A percentile compares a stretch with the other conserved stretches of the same genome.
Conservation (phyloP, 2,113 vertebrate genomes). For the Brienomyrus longianalis region DNA sequence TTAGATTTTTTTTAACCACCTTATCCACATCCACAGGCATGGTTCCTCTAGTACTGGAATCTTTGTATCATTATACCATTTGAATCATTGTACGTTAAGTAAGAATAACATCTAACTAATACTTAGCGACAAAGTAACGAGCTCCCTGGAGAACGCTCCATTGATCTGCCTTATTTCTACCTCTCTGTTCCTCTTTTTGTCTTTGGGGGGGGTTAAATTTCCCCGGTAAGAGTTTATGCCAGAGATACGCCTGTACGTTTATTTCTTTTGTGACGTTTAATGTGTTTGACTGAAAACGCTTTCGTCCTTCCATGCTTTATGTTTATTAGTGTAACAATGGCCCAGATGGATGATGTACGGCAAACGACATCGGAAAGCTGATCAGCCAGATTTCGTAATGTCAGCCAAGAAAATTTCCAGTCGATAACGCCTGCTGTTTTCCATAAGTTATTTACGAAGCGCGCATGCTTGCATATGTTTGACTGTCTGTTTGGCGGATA, state of each 20-base stretch:
- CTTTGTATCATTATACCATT: conserved; percentile 58
- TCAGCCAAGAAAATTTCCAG: not conserved
- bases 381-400: not conserved
- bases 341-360: not conserved
- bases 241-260: conserved; percentile 10
- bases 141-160: conserved; percentile 76
- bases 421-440: conserved; percentile 3
- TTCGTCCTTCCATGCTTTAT: not conserved
- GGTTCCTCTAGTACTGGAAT: conserved; percentile 61
- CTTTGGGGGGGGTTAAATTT: conserved; percentile 54
- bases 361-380: not conserved
- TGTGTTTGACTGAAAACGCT: not conserved
- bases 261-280: conserved; percentile 10
- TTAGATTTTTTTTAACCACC: conserved; percentile 59
- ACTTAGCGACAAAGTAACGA: conserved; percentile 79
- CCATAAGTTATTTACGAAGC: not conserved
- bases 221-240: conserved; percentile 53
- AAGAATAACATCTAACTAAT: conserved; percentile 80
- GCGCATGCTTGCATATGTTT: not conserved
- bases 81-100: conserved; percentile 38
- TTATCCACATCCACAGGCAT: conserved; percentile 54
- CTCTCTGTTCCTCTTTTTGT: conserved; percentile 64
- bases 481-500: not conserved
- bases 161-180: conserved; percentile 90
- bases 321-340: not conserved